phyloP scores from a whole-genome alignment of 2,888 invertebrate species.

The Litoditis marina region DNA sequence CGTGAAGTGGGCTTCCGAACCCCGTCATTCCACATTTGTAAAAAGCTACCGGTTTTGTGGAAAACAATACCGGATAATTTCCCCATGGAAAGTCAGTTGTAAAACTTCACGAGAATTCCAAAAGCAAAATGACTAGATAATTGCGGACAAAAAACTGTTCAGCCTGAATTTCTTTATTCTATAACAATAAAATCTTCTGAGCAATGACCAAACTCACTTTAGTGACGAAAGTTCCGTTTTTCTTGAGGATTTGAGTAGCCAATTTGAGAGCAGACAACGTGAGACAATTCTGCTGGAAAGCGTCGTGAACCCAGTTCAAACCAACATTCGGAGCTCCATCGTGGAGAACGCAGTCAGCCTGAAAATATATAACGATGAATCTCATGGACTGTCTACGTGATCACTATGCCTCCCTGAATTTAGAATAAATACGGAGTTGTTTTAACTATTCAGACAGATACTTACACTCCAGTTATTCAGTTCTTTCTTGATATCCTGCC shows the following conservation, averaged over 20 bases:
- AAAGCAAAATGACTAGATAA: no score
- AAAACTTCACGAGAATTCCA: no score
- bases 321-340: slow-evolving; percentile 97
- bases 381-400: no score
- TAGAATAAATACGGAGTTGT: no score
- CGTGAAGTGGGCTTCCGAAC: no score
- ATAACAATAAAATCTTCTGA: background rate
- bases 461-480: slow-evolving; percentile 54
- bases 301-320: slow-evolving; percentile 92
- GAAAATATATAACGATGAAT: slow-evolving; percentile 90
- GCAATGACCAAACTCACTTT: slow-evolving; percentile 73
- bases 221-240: slow-evolving; percentile 95
- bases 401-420: no score
- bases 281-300: slow-evolving; percentile 77
- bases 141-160: background rate
- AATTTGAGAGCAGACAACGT: slow-evolving; percentile 86
- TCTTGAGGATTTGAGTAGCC: slow-evolving; percentile 80
- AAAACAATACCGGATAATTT: no score
- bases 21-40: no score
- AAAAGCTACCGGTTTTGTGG: no score
- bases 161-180: background rate
- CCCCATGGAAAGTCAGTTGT: no score
- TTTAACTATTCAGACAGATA: slow-evolving; percentile 71
- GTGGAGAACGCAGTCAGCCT: slow-evolving; percentile 91
- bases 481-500: slow-evolving; percentile 54